phyloP scores from a whole-genome alignment of 2,888 invertebrate genomes.

The Lordiphosa fenestrarum region DNA sequence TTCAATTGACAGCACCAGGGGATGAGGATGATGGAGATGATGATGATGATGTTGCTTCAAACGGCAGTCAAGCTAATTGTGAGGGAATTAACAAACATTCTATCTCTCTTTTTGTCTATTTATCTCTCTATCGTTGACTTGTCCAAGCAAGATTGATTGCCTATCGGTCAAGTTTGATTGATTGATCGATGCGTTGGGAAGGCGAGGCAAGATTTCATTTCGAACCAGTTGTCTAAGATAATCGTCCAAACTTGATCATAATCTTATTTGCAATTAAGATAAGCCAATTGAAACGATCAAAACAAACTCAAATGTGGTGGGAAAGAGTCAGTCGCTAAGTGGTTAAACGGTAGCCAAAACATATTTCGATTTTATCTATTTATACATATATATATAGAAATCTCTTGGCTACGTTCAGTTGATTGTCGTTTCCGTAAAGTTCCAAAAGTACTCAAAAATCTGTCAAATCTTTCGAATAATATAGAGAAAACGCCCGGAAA shows the following conservation, averaged over 20 bases:
- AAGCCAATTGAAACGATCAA: slow-evolving; percentile 23
- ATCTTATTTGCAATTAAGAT: slow-evolving; percentile 34
- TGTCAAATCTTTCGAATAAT: too few species aligned
- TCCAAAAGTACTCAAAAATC: too few species aligned
- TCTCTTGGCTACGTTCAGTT: too few species aligned
- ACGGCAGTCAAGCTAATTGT: slow-evolving; percentile 17
- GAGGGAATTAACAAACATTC: slow-evolving; percentile 7
- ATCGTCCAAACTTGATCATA: slow-evolving; percentile 23
- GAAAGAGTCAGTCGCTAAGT: neutral
- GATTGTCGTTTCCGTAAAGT: too few species aligned
- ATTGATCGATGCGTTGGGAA: slow-evolving; percentile 32
- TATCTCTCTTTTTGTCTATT: slow-evolving; percentile 3
- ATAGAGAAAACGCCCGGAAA: too few species aligned
- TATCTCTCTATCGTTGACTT: slow-evolving; percentile 1
- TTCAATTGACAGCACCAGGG: slow-evolving; percentile 6
- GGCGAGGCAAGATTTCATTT: slow-evolving; percentile 3
- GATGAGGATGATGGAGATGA: neutral
- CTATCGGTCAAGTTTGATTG: slow-evolving; percentile 35
- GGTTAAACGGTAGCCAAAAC: too few species aligned
- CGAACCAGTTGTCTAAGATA: slow-evolving; percentile 24
- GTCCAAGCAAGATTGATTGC: slow-evolving; percentile 49
- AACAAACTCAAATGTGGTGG: neutral
- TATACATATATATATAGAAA: too few species aligned
- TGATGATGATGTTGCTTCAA: slow-evolving; percentile 6
- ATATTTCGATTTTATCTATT: too few species aligned